Percentiles rank a stretch among this genome's conserved stretches.
phyloP scores from a whole-genome alignment of 2,888 invertebrate genomes.

The Norana najaformis region DNA sequence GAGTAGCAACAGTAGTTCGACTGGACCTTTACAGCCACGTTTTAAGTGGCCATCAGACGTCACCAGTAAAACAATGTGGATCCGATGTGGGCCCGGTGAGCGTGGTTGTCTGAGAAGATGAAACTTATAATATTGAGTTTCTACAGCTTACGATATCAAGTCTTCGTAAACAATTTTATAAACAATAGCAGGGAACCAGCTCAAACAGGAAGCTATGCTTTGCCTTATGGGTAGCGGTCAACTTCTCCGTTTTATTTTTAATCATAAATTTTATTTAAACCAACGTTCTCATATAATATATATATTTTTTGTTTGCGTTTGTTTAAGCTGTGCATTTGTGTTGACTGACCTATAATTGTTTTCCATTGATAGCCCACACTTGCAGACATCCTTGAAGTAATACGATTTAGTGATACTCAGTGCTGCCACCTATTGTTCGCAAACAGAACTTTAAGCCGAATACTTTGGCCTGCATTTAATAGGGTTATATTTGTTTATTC shows the following conservation, averaged over 20 bases:
- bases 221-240: constrained; percentile 23
- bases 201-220: constrained; percentile 9
- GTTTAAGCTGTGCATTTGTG: not conserved
- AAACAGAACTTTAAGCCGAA: not conserved
- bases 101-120: too few species aligned
- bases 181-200: constrained; percentile 17
- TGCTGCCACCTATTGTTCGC: constrained; percentile 5
- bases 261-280: not conserved
- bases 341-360: not conserved
- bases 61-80: too few species aligned
- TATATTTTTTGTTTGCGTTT: not conserved
- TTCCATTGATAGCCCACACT: not conserved
- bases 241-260: constrained; percentile 19
- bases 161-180: too few species aligned
- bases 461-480: not conserved
- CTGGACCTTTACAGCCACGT: too few species aligned
- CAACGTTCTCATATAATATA: not conserved
- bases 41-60: too few species aligned
- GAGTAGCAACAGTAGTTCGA: too few species aligned
- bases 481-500: not conserved
- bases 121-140: too few species aligned
- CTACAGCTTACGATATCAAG: too few species aligned
- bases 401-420: not conserved
- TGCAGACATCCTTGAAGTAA: not conserved
- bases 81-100: too few species aligned